Percentiles rank a stretch among this genome's conserved stretches.
phyloP scores from a whole-genome alignment of 2,797 vertebrate genomes.

The Phyllotis vaccarum region DNA sequence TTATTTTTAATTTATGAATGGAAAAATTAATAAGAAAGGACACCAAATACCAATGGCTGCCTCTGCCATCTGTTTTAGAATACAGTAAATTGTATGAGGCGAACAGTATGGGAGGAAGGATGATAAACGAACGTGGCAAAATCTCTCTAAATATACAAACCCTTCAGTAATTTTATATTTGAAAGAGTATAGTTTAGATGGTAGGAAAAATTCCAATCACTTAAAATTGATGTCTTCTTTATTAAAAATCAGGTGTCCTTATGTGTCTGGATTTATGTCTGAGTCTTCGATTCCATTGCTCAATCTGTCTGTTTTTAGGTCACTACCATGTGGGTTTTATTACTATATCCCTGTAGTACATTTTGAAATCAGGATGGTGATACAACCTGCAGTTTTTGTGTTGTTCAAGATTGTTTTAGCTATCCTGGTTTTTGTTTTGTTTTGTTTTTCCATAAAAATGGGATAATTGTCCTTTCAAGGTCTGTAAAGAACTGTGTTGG shows the following conservation, averaged over 20 bases:
- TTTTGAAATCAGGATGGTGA: background rate
- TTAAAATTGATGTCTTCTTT: conserved; percentile 15
- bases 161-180: conserved; percentile 2
- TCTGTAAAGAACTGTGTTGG: background rate
- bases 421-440: background rate
- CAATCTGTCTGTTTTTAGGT: background rate
- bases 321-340: background rate
- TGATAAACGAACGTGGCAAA: background rate
- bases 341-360: background rate
- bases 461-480: background rate
- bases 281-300: background rate
- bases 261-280: background rate
- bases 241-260: background rate
- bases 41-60: background rate
- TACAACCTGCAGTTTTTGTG: background rate
- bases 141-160: background rate
- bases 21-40: background rate
- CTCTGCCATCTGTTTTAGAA: background rate
- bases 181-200: background rate
- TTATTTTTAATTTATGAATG: background rate
- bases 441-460: background rate
- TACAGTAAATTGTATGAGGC: background rate
- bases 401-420: background rate
- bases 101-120: background rate
- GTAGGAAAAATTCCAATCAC: conserved; percentile 12